Evolutionary conservation across 2,113 vertebrate genomes (phyloP).

Genomic region (Aplodontia rufa): DNA sequence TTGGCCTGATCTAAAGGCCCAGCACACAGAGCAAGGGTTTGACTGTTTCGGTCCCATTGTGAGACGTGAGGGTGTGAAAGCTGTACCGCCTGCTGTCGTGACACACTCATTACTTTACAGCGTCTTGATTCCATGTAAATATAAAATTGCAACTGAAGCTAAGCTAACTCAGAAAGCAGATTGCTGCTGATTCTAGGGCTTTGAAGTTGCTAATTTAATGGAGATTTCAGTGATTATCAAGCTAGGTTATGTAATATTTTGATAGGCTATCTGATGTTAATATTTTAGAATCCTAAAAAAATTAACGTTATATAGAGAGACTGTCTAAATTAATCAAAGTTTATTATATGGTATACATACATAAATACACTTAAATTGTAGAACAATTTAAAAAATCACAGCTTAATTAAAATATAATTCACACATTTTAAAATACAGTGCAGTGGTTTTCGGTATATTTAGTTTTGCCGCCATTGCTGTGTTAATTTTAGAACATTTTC

Average conservation of each 20-base stretch:
- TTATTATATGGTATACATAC: background rate
- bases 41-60: background rate
- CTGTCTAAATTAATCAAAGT: background rate
- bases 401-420: background rate
- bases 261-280: background rate
- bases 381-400: background rate
- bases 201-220: background rate
- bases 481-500: background rate
- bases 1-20: background rate
- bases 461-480: background rate
- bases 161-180: background rate
- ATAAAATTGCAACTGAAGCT: background rate
- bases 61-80: background rate
- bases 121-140: background rate
- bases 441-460: background rate
- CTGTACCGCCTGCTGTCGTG: fast-evolving
- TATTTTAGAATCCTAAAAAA: background rate
- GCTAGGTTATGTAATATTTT: background rate
- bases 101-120: background rate
- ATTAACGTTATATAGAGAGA: background rate
- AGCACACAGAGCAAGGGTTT: background rate
- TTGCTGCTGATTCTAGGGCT: background rate
- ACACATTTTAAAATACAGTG: background rate
- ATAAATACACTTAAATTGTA: background rate
- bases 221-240: background rate